Evolutionary conservation across 2,888 invertebrate species (phyloP), one percentile per base, ranked within the genome.

Genomic region (Gastracanthus pulcherrimus): DNA sequence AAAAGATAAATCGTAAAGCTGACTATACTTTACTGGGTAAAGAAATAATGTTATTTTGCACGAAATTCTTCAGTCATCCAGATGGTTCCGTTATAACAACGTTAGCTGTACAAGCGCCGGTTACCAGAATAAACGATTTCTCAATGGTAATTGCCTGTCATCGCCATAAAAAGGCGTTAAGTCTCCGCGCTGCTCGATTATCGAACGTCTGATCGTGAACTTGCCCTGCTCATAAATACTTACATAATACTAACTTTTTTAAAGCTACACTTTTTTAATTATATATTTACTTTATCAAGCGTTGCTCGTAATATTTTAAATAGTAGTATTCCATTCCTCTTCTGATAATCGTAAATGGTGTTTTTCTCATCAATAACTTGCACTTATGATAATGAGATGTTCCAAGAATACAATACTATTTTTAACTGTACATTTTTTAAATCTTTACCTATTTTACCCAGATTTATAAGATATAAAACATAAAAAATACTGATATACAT

Each of bases 51-150:
- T 19, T 60, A 58, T 36, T 76, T 74, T 38, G 74, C 58, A 29
- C 67, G 60, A 74, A 74, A 80, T 80, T 67, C 79, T 80, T 67
- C 26, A 67, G 74, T 74, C 74, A 79, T 79, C 72, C 34, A 11
- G 26, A 19, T 23, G 29, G 79, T 80, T 74, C 79, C 79, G 79
- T 80, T 80, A 80, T 48, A 64, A 72, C 9, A 38, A 11, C 64
- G 55, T 55, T 66, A 55, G 36, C 29, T 19, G 19, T 26, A 9
- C 13, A 62, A 74, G 58, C 58, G 41, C 67, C 66, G 58, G 72
- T n/a, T 45, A 66, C n/a, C 71, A 51, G 72, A 78, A 72, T 78
- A 78, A 72, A 66, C 78, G 78, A 66, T 66, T 16, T 51, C 62
- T 55, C 36, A 78, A 62, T 71, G 71, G 41, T 66, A 45, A 74